Evolutionary conservation across 2,888 invertebrate genomes (phyloP).

Genomic region (Amitus sp.): DNA sequence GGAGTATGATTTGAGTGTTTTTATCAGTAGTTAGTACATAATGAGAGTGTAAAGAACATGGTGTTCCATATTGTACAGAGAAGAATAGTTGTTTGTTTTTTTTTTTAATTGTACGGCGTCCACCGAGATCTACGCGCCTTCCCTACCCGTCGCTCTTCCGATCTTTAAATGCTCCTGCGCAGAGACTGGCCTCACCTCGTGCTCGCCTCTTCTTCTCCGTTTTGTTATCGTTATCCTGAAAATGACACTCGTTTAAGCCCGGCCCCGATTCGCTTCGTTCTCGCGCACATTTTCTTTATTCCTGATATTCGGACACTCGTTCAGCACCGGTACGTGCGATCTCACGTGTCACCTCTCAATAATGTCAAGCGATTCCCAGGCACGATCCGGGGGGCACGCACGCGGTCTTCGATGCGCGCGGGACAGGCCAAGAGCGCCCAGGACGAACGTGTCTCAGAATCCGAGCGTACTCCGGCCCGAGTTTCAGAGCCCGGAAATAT

Average conservation of each 20-base stretch:
- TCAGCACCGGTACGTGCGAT: constrained; percentile 19
- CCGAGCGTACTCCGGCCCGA: no score
- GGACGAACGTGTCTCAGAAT: background rate
- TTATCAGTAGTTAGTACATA: no score
- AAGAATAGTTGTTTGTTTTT: no score
- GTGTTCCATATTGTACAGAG: no score
- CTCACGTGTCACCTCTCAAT: constrained; percentile 34
- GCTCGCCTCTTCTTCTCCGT: constrained; percentile 42
- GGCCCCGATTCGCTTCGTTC: constrained; percentile 9
- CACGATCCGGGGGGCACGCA: constrained; percentile 18
- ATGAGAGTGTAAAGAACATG: no score
- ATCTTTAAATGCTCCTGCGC: constrained; percentile 63
- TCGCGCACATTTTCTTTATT: constrained; percentile 15
- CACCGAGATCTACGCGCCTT: no score
- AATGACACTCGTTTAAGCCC: background rate
- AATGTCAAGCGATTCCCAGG: constrained; percentile 9
- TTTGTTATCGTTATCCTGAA: constrained; percentile 9
- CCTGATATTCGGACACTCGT: constrained; percentile 22
- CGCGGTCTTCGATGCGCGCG: background rate
- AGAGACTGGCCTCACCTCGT: constrained; percentile 57
- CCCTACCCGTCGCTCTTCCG: no score
- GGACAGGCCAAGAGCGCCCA: background rate
- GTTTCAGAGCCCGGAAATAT: background rate
- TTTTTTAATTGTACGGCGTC: no score
- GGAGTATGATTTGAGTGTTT: no score